Base-by-base conservation (phyloP, 2,888 invertebrate genomes). In the Pimpla rufipes region DNA sequence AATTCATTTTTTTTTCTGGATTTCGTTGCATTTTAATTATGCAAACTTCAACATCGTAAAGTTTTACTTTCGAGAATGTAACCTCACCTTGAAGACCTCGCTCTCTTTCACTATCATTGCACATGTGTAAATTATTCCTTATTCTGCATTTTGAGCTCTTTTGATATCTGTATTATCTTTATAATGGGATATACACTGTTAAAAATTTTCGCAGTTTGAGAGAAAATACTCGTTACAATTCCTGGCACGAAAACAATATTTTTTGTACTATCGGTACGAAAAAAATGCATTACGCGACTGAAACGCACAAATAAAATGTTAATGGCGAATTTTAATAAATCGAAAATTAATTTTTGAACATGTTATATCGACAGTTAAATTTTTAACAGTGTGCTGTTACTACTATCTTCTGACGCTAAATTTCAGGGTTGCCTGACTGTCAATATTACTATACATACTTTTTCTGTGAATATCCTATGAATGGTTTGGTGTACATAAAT, bases 361-460 rank as follows among this genome's bases (percentile, higher is more conserved):
- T 29, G 35, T 35, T 35, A 57, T 57, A 57, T 35, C 4, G n/a
- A 4, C 29, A 57, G 13, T 52, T 47, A 59, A 74, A 52, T 21
- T 59, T 59, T 59, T 59, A 13, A n/a, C 59, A 59, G 35, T 59
- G 29, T 62, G 40, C 16, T 42, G 45, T 42, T 74, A 79, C 35
- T 35, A 77, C 57, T 75, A 75, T 70, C 23, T 47, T 67, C 52
- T 73, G 37, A 79, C 21, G 74, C 66, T 68, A 70, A 57, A 42
- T 84, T 86, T 80, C 83, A 86, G 85, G 85, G 76, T 78, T 85
- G 86, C 82, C 85, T 84, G 86, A 81, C 55, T 70, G 74, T 79
- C 75, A 47, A 71, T 83, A 71, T n/a, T 59, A 70, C 29, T 29
- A 29, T 29, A 29, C 23, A 47, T 55, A 68, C 52, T 52, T 57